Evolutionary conservation across 2,797 vertebrate genomes (phyloP), one percentile per base, ranked within the genome.

Genomic region (Mus minutoides): DNA sequence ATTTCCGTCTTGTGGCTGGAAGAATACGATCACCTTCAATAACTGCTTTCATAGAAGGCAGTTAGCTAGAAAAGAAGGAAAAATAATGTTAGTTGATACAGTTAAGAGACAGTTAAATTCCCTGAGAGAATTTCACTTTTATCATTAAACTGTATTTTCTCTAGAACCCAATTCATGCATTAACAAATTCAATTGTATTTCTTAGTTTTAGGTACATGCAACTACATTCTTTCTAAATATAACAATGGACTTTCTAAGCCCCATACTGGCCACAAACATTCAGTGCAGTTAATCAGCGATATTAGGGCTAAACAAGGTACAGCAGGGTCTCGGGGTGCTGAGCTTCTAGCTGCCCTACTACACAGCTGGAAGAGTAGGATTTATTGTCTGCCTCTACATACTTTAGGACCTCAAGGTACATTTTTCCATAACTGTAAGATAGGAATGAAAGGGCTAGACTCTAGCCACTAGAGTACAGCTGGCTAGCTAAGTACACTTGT

Each of bases 21-120:
- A 99, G 99, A 99, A 98, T 98, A 98, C 97, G 94, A 98, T 98
- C 98, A 98, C 98, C 98, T 98, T 98, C 98, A 98, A 97, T 97
- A 98, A 98, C 98, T 99, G 98, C 98, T 96, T 98, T 99, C 98
- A 98, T 0, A 93, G 98, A 99, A 99, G 98, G 98, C 99, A 99
- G 99, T 99, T 99, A 99, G 99, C 99, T 99, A 98, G 84, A 98
- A 98, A 98, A 96, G 96, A 98, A 98, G 79, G 34, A 93, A 96
- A 97, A 95, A 98, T 92, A 97, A 87, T 91, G 95, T 98, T 93
- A 98, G 96, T 79, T 96, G 94, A 89, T 21, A 92, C 17, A 96
- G 4, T 46, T 34, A 93, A 80, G 54, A 91, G 37, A 84, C 4
- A 75, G n/a, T 62, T 94, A 75, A 64, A 84, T 83, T 91, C 58